Base-by-base conservation (phyloP, 2,888 invertebrate genomes). In the Hylaea fasciaria region DNA sequence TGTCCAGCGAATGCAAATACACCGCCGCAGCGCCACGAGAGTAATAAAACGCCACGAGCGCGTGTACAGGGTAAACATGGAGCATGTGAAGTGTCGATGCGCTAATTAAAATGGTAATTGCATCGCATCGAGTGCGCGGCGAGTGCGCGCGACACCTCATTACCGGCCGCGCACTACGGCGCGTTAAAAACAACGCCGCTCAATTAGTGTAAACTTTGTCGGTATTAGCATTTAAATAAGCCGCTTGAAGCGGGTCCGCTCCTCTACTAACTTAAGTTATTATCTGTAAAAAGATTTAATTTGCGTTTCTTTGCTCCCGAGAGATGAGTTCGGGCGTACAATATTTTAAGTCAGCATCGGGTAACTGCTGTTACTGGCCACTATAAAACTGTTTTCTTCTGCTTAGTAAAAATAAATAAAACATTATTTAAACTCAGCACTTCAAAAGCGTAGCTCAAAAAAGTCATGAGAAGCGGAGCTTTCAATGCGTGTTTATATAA, bases 91-190 rank as follows among this genome's bases (percentile, higher is more conserved):
- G 51, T 47, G 51, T 46, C 47, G 51, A 52, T 57, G 47, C 32
- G 41, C 51, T 57, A 57, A 57, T 57, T 57, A 57, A 57, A 57
- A 57, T 52, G 51, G 40, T 57, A 52, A 57, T 57, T 51, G 51
- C 57, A 32, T 37, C 28, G 49, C 46, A 37, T 32, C 50, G 14
- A 43, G 43, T 41, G 50, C 4, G 37, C 40, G 57, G 17, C 50
- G 14, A 43, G 43, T 41, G 50, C 4, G 37, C 40, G 57, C 39
- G 57, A 45, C 57, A 45, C 45, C n/a, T 57, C 50, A 12, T 50
- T 57, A 50, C 45, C 22, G 12, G 39, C 39, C n/a, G 39, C 39
- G 39, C 39, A 12, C n/a, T 3, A n/a, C 39, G 35, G 5, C 39
- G 39, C 39, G 14, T 12, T 22, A 28, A 44, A 49, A 57, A 43